phyloP scores from a whole-genome alignment of 2,113 vertebrate species.

The Trichechus manatus region DNA sequence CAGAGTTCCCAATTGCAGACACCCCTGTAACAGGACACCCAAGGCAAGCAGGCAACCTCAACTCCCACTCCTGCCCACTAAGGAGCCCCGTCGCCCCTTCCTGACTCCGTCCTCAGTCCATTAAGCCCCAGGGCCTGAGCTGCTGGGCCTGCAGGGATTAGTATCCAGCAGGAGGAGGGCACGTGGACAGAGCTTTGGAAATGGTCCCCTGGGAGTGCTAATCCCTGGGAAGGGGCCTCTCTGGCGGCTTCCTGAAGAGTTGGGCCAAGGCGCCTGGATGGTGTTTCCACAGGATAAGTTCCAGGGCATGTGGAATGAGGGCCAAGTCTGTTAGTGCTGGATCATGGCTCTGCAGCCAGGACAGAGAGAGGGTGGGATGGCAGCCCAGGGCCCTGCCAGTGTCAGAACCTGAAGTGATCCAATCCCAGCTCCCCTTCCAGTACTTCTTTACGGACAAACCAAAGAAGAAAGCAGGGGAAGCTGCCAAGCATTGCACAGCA shows the following conservation, averaged over 20 bases:
- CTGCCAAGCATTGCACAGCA: neutral
- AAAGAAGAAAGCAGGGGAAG: neutral
- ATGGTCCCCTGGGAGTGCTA: neutral
- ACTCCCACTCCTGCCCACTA: no score
- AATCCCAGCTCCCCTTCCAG: rapidly evolving
- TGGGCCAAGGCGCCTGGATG: neutral
- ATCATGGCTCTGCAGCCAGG: no score
- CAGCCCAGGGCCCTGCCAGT: neutral
- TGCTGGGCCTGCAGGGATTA: neutral
- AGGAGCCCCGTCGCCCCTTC: no score
- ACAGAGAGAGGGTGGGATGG: neutral
- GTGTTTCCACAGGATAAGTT: neutral
- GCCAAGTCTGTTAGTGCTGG: neutral
- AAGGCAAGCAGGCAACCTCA: neutral
- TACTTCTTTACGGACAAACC: rapidly evolving
- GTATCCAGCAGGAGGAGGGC: neutral
- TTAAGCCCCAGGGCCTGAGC: neutral
- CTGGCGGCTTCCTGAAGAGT: neutral
- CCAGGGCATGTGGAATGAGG: neutral
- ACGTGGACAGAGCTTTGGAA: neutral
- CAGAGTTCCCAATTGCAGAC: neutral
- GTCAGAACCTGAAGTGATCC: rapidly evolving
- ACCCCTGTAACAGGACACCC: neutral
- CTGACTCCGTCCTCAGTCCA: neutral
- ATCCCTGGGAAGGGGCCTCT: neutral